Evolutionary conservation across 2,797 vertebrate genomes (phyloP), one percentile per base, ranked within the genome.

Genomic region (Mus spretus): DNA sequence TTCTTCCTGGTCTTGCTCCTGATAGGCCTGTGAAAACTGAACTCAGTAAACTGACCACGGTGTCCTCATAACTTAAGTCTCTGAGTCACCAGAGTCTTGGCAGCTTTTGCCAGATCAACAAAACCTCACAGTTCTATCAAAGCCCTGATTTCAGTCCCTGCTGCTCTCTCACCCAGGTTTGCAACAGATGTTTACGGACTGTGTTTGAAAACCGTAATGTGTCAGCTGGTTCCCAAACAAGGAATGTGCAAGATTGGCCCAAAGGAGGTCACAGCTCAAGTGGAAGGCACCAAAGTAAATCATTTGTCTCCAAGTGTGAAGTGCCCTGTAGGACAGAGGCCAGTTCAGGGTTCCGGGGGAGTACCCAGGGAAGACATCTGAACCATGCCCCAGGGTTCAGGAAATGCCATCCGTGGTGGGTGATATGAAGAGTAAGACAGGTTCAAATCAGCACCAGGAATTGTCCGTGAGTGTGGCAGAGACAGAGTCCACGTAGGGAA

Each of bases 391-490:
- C 55, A 0, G n/a, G 57, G 31, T 3, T 3, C 77, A 75, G 77
- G 74, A 24, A 89, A n/a, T 14, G 11, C 57, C 89, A 72, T 9
- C 65, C 17, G 9, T 37, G 31, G 83, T 0, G 6, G 47, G 40
- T 1, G 31, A 81, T 17, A 22, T 3, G 10, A 74, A n/a, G 6
- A 61, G 55, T 53, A 82, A 55, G 34, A 47, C 78, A 83, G 95
- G 57, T 75, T 74, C 65, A 61, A 84, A 95, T 80, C 28, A 63
- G 79, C 53, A 67, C n/a, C 57, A 24, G 75, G 80, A 89, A 77
- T 63, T 70, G 59, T 37, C 24, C 75, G 28, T 26, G 40, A 65
- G 28, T 57, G 67, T 24, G 26, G 70, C 34, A 61, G 57, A 78
- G 34, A 40, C n/a, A 91, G 50, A 53, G 61, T 44, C 82, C 61